Evolutionary conservation across 64 coral and sea anemone genomes (phyloP).

Genomic region (Montipora foliosa): DNA sequence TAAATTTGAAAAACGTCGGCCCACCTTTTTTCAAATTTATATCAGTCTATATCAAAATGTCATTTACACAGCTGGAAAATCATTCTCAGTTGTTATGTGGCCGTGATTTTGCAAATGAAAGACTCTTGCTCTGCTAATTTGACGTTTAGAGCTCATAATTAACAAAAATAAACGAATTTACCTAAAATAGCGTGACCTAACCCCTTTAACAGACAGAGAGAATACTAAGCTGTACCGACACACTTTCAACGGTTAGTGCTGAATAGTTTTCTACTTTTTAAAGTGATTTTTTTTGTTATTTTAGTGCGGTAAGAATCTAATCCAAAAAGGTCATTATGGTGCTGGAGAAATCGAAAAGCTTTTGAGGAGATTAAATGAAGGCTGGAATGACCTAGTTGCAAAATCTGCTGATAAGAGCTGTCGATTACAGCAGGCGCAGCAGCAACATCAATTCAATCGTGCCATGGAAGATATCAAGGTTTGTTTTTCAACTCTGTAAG

Average conservation of each 20-base stretch:
- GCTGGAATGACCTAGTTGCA: constrained; percentile 69
- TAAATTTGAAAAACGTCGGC: too few species aligned
- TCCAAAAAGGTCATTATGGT: constrained; percentile 79
- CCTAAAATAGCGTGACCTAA: too few species aligned
- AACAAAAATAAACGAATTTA: too few species aligned
- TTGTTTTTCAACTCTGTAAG: neutral
- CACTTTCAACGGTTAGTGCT: neutral
- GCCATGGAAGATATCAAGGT: constrained; percentile 71
- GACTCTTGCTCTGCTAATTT: too few species aligned
- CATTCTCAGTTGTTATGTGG: too few species aligned
- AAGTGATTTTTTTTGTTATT: constrained; percentile 14
- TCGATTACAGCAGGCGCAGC: constrained; percentile 81
- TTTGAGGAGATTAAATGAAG: constrained; percentile 68
- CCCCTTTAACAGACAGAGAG: neutral
- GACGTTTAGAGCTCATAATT: too few species aligned
- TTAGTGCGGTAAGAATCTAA: constrained; percentile 80
- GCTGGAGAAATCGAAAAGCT: constrained; percentile 76
- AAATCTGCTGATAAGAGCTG: constrained; percentile 77
- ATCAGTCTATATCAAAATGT: too few species aligned
- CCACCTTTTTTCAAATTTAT: too few species aligned
- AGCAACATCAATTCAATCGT: constrained; percentile 87
- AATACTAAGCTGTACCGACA: too few species aligned
- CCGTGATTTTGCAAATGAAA: too few species aligned
- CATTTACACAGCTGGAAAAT: too few species aligned
- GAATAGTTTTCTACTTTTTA: neutral